Evolutionary conservation across 2,888 invertebrate genomes (phyloP), one percentile per base, ranked within the genome.

Genomic region (Tanypteryx hageni): DNA sequence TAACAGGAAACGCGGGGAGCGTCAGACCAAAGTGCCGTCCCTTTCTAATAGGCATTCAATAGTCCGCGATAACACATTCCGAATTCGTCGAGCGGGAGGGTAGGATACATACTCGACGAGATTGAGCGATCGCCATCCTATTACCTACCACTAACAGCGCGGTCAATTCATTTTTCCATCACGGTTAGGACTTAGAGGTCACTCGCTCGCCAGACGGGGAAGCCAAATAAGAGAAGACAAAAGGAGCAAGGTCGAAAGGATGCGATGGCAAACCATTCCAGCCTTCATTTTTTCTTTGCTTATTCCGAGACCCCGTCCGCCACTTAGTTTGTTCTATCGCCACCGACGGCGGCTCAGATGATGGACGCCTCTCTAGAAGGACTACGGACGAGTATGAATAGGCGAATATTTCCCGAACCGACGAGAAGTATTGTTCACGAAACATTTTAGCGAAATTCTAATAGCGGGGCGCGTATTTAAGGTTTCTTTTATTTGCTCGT

Each of bases 101-200:
- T 44, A 1, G 1, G 44, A 3, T 44, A 44, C 44, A 3, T 44
- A 44, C 44, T 44, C 3, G 44, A 44, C 27, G 76, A 76, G 22
- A 76, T 27, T 1, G 22, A 76, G 16, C 76, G 27, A 76, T 27
- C 76, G 76, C 76, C 76, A 76, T 22, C 76, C 76, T 44, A 44
- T 44, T 44, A 44, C 44, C 44, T 44, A 44, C 44, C 44, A 44
- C 44, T 44, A 44, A 44, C 44, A 5, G 44, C 44, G 44, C 44
- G 44, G 44, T 76, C 76, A 76, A 76, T 76, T 76, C 76, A 76
- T 76, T 76, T 76, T 76, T 76, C 27, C 76, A 76, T 10, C 76
- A 22, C 76, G 27, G 22, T 76, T 27, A 22, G 18, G 13, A 76
- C 13, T 76, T 76, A 76, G 22, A 76, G 76, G 76, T 76, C 76